A percentile compares a stretch with the other conserved stretches of the same genome.
Evolutionary conservation across 1,140 invertebrate genomes (phyloP).

Genomic region (Rhyacophila brunnea): DNA sequence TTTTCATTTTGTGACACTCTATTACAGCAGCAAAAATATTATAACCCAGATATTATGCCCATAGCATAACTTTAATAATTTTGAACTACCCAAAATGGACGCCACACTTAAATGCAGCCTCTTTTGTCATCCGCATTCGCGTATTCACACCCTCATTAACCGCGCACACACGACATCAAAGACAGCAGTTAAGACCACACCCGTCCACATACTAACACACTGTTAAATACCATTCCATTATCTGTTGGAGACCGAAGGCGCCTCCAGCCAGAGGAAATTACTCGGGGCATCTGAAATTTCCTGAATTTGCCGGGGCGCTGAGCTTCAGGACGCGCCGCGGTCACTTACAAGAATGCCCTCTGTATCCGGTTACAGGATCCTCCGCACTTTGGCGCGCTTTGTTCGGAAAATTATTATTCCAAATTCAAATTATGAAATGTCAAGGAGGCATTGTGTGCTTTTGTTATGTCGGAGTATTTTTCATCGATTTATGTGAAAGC

Average conservation of each 20-base stretch:
- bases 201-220: neutral
- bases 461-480: too few species aligned
- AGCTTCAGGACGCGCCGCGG: neutral
- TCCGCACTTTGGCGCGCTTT: too few species aligned
- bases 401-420: too few species aligned
- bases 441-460: too few species aligned
- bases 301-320: conserved; percentile 18
- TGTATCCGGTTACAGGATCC: too few species aligned
- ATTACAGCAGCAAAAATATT: too few species aligned
- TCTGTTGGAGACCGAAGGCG: conserved; percentile 4
- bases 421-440: too few species aligned
- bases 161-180: conserved; percentile 6
- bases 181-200: neutral
- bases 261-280: conserved; percentile 17
- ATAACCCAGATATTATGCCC: too few species aligned
- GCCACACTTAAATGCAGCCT: neutral
- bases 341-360: neutral
- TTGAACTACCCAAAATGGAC: neutral
- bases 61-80: too few species aligned
- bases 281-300: conserved; percentile 19
- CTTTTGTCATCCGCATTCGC: neutral
- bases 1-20: too few species aligned
- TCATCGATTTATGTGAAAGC: too few species aligned
- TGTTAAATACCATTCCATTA: conserved; percentile 8
- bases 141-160: conserved; percentile 1